Conservation (phyloP, 1,140 invertebrate genomes). For the Riptortus pedestris region DNA sequence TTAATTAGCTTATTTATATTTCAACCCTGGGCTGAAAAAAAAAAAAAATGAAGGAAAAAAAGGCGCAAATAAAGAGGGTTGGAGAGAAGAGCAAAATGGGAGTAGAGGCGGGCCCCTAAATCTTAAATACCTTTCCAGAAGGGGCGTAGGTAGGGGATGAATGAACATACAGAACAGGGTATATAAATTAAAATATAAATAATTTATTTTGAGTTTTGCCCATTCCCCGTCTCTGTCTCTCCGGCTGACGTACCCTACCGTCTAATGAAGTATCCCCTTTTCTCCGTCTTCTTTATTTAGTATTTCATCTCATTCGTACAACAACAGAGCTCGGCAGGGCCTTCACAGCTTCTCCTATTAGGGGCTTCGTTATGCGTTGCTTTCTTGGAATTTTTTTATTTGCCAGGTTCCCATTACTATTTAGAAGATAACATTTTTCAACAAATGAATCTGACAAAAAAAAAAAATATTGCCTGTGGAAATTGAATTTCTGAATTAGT, state of each 20-base stretch:
- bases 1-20: no score
- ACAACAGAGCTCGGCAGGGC: no score
- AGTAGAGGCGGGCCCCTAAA: background rate
- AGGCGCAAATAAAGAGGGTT: background rate
- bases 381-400: no score
- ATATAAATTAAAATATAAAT: conserved; percentile 19
- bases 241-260: background rate
- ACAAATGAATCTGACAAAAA: no score
- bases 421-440: no score
- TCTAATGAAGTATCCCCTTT: conserved; percentile 1
- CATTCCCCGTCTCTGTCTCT: background rate
- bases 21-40: no score
- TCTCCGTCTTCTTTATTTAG: conserved; percentile 8
- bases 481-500: no score
- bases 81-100: background rate
- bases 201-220: background rate
- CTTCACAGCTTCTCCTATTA: no score
- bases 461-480: no score
- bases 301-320: background rate
- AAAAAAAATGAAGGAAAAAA: background rate
- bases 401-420: no score
- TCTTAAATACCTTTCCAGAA: conserved; percentile 1
- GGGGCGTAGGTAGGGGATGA: background rate
- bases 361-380: no score
- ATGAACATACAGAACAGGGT: background rate